Base-by-base conservation (phyloP, 2,888 invertebrate species). In the Lymantria dispar region DNA sequence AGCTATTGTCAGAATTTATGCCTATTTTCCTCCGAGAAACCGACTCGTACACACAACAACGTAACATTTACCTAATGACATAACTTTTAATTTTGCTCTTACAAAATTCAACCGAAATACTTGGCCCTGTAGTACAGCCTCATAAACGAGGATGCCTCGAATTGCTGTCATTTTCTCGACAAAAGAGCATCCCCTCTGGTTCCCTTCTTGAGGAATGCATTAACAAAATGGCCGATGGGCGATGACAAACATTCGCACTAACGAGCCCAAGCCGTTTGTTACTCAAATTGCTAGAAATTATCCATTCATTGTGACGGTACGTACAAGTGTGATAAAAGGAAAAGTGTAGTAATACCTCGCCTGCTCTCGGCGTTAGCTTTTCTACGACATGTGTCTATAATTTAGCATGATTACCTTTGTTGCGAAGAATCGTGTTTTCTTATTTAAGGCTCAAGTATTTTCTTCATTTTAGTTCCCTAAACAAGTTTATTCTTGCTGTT, bases 191-290 rank as follows among this genome's bases (percentile, higher is more conserved):
- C 45, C 57, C 54, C 45, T 43, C 49, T 33, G 9, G 47, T 52
- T 53, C 58, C 53, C 58, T 62, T 54, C 72, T 72, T 71, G 68
- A 67, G 72, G 70, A 67, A 78, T 75, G 75, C 73, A 72, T 77
- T 75, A 73, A 72, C 72, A 72, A 70, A 78, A 78, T 73, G 70
- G 71, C 69, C 70, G 70, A 65, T 68, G 66, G 65, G 50, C 53
- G 56, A 65, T 65, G 66, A 60, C 66, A 67, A 65, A 68, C 66
- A 58, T 61, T 54, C 56, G 50, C 50, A 54, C 59, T 68, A 74
- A 74, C 64, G 68, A 68, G 40, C 52, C 45, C 48, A 47, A 43
- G 60, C 53, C 58, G 55, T 59, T 69, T 59, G 50, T 60, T 38
- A 58, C 61, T 50, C 51, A 56, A 62, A 68, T 61, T 60, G 57